A percentile compares a stretch with the other conserved stretches of the same genome.
These are phyloP conservation scores for Chalcis sispes DNA, from an alignment of 2,888 invertebrate species.

Conservation along the genomic window DNA sequence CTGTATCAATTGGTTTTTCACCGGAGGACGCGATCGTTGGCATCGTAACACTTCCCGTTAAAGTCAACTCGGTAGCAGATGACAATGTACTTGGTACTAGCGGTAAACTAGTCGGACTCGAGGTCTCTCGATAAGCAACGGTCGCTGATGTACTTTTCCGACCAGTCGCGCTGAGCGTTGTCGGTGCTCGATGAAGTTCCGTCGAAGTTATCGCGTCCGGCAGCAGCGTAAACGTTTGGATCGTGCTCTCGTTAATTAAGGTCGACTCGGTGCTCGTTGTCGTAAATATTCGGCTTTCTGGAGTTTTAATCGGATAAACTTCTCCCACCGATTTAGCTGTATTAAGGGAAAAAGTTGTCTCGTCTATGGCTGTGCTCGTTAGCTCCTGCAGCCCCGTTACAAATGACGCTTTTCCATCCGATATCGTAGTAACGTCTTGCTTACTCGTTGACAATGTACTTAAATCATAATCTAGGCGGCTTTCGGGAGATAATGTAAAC, in stretches of 20 bases:
- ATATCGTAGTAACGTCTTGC: slow-evolving; percentile 2
- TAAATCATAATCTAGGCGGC: slow-evolving; percentile 17
- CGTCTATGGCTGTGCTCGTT: not conserved
- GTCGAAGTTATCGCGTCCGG: not conserved
- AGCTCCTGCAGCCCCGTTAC: not conserved
- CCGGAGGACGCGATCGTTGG: not conserved
- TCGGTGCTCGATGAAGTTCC: no score
- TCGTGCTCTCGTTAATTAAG: not conserved
- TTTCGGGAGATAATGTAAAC: slow-evolving; percentile 26
- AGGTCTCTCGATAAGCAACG: not conserved
- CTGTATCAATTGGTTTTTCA: slow-evolving; percentile 18
- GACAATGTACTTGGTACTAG: not conserved
- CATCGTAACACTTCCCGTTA: not conserved
- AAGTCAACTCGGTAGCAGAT: not conserved
- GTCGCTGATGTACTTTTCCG: not conserved
- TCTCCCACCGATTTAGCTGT: slow-evolving; percentile 15
- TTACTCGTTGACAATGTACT: not conserved
- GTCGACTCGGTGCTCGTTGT: not conserved
- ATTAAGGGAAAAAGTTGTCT: slow-evolving; percentile 27
- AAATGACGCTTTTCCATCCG: not conserved
- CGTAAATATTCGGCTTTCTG: slow-evolving; percentile 6
- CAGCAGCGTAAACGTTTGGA: slow-evolving; percentile 11
- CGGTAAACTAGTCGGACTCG: not conserved
- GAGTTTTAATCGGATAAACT: slow-evolving; percentile 23
- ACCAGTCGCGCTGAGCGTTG: not conserved